Evolutionary conservation across 2,113 vertebrate species (phyloP).

Genomic region (Mustelus asterias): DNA sequence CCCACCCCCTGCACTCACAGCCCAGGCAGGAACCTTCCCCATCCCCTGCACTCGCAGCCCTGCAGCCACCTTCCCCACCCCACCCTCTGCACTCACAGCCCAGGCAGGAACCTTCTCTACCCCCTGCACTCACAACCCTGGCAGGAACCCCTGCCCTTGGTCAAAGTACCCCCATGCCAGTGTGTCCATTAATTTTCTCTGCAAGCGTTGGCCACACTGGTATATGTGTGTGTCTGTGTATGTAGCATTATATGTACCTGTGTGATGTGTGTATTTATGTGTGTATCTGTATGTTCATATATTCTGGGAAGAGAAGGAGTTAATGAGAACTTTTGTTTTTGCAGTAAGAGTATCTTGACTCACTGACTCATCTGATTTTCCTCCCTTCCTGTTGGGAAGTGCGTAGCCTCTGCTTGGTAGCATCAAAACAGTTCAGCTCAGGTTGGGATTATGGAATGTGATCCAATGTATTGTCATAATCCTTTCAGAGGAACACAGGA

Average conservation of each 20-base stretch:
- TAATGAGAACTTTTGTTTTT: neutral
- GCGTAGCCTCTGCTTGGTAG: neutral
- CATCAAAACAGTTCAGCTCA: neutral
- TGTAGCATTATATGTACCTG: neutral
- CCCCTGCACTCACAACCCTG: too few species aligned
- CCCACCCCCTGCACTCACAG: too few species aligned
- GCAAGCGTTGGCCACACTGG: too few species aligned
- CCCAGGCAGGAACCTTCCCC: too few species aligned
- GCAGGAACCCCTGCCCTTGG: too few species aligned
- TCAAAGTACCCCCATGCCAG: too few species aligned
- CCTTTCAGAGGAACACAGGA: neutral
- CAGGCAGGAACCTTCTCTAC: too few species aligned
- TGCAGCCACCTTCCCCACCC: too few species aligned
- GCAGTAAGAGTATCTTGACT: neutral
- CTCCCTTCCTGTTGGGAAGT: neutral
- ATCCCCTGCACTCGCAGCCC: too few species aligned
- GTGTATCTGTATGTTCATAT: neutral
- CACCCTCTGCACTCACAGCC: too few species aligned
- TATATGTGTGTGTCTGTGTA: neutral
- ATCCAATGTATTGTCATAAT: neutral
- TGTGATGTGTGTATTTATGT: neutral
- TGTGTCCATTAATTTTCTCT: too few species aligned
- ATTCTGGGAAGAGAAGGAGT: neutral
- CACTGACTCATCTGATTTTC: neutral
- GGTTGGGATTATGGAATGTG: neutral